Conservation (phyloP, 2,113 vertebrate species). For the Camelus bactrianus region DNA sequence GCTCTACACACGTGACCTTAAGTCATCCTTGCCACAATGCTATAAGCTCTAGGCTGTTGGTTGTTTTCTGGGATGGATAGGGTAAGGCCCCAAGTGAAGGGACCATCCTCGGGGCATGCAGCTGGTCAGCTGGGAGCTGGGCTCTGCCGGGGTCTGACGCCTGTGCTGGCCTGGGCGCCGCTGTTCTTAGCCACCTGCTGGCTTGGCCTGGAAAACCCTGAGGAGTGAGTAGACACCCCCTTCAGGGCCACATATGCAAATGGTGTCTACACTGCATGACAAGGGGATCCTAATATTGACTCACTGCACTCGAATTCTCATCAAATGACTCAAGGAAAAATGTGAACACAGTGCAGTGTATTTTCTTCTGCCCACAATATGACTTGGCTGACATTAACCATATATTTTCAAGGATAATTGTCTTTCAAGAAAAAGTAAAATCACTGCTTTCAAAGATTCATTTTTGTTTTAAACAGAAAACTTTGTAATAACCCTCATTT, state of each 20-base stretch:
- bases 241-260: fast-evolving
- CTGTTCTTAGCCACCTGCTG: background rate
- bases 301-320: background rate
- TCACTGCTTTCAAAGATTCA: background rate
- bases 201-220: background rate
- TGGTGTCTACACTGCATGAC: background rate
- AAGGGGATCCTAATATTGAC: fast-evolving
- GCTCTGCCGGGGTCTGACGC: fast-evolving
- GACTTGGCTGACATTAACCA: background rate
- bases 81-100: background rate
- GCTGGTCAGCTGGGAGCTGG: background rate
- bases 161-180: background rate
- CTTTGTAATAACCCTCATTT: background rate
- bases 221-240: background rate
- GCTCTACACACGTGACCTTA: background rate
- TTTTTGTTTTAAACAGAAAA: slow-evolving; percentile 22
- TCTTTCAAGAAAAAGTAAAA: slow-evolving; percentile 46
- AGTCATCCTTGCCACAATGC: background rate
- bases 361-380: slow-evolving; percentile 36
- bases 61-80: background rate
- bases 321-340: background rate
- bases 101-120: background rate
- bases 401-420: slow-evolving; percentile 1
- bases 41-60: fast-evolving
- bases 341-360: background rate